Base-by-base conservation (phyloP, 2,888 invertebrate genomes). In the Perizoma affinitatum region DNA sequence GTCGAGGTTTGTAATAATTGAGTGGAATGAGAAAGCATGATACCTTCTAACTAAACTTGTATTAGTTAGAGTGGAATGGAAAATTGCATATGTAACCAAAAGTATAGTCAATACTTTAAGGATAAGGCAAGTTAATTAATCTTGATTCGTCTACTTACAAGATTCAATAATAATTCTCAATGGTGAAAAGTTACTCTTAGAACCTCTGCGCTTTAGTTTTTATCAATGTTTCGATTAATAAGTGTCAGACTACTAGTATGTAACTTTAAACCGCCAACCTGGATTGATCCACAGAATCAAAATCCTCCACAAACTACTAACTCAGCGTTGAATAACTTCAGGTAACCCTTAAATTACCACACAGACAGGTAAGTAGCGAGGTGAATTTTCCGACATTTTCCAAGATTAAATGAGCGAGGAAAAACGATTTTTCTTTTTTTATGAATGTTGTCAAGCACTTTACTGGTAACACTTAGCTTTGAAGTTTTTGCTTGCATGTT, bases 351-450 rank as follows among this genome's bases (percentile, higher is more conserved):
- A 7, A 42, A 48, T 52, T 60, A 61, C 48, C 47, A 57, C 58
- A 56, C 61, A 62, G 50, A 58, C 63, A 68, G 58, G 63, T 67
- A 69, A 72, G 66, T 70, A 68, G 68, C 67, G 69, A 57, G 66
- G 60, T 63, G 58, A 70, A 69, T 71, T 72, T 69, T 66, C 65
- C 71, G 58, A 67, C 68, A 71, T 73, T 78, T 79, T 75, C 63
- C 64, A 54, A 70, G 70, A 72, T 74, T 71, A 73, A 78, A 76
- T 73, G 72, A 76, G 67, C 71, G 76, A 57, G 64, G 70, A 43
- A 78, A 72, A 66, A 69, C 45, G 57, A 50, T 63, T 73, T 71
- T 68, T 71, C 62, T 59, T 11, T 56, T 63, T 74, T 75, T 75
- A 61, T 54, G 63, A 57, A 53, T 69, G 67, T 64, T 65, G 62